phyloP scores from a whole-genome alignment of 2,888 invertebrate species.

The Nysson spinosus region DNA sequence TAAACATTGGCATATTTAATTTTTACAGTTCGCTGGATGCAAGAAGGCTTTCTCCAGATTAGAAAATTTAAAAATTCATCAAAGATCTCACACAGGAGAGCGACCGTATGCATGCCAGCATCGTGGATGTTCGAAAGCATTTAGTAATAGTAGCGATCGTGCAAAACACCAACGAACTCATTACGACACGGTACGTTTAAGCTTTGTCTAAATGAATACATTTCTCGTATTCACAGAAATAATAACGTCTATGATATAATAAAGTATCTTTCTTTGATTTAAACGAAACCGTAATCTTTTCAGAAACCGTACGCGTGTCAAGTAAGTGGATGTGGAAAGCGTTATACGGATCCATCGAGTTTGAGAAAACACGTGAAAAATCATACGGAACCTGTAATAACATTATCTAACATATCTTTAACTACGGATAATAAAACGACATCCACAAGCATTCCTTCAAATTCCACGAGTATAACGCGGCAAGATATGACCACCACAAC shows the following conservation, averaged over 20 bases:
- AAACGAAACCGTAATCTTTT: conserved; percentile 58
- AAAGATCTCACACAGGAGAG: conserved; percentile 96
- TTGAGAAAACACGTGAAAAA: conserved; percentile 95
- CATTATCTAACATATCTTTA: conserved; percentile 25
- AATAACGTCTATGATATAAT: background rate
- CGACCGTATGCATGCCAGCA: conserved; percentile 97
- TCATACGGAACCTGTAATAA: conserved; percentile 77
- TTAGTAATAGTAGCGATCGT: conserved; percentile 98
- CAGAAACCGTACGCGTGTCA: conserved; percentile 97
- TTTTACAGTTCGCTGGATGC: conserved; percentile 92
- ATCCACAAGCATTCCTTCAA: background rate
- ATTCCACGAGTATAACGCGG: conserved; percentile 5
- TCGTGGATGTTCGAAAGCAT: conserved; percentile 94
- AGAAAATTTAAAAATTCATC: conserved; percentile 98
- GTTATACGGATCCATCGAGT: conserved; percentile 96
- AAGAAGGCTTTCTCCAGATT: conserved; percentile 96
- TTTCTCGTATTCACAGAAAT: background rate
- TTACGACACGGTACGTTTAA: conserved; percentile 90
- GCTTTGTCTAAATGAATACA: background rate
- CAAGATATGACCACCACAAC: conserved; percentile 24
- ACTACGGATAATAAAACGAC: conserved; percentile 31
- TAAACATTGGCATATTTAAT: background rate
- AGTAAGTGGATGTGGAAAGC: conserved; percentile 90
- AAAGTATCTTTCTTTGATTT: too few species aligned
- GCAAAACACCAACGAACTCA: conserved; percentile 99